These are phyloP conservation scores for Sceloporus tristichus DNA, from an alignment of 2,113 vertebrate genomes.

Conservation along the genomic window DNA sequence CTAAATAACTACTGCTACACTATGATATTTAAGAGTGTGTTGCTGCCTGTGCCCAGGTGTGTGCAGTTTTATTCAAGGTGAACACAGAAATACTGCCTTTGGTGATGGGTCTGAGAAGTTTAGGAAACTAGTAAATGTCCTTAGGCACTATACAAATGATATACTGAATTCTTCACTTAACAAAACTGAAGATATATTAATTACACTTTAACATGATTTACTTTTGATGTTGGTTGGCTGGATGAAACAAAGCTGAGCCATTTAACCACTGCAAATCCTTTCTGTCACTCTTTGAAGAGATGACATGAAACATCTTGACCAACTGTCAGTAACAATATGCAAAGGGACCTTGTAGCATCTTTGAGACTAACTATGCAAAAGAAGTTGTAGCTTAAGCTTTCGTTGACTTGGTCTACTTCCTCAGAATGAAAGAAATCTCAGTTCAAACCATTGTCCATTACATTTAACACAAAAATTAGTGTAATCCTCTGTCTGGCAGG, in stretches of 20 bases:
- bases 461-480: neutral
- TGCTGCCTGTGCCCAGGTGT: too few species aligned
- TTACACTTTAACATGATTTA: neutral
- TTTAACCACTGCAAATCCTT: conserved; percentile 2
- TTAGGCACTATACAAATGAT: neutral
- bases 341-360: too few species aligned
- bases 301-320: neutral
- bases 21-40: neutral
- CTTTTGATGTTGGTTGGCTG: neutral
- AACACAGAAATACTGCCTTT: neutral
- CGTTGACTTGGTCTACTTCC: too few species aligned
- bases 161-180: neutral
- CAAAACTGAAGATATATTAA: neutral
- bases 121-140: neutral
- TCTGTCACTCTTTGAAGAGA: neutral
- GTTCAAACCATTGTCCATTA: neutral
- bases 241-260: neutral
- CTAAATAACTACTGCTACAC: neutral
- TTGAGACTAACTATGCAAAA: too few species aligned
- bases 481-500: neutral
- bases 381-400: too few species aligned
- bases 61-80: neutral
- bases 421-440: neutral
- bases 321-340: neutral
- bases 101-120: neutral